Percentiles rank a stretch among this genome's conserved stretches.
Conservation (phyloP, 2,797 vertebrate genomes). For the Lepilemur ruficaudatus region DNA sequence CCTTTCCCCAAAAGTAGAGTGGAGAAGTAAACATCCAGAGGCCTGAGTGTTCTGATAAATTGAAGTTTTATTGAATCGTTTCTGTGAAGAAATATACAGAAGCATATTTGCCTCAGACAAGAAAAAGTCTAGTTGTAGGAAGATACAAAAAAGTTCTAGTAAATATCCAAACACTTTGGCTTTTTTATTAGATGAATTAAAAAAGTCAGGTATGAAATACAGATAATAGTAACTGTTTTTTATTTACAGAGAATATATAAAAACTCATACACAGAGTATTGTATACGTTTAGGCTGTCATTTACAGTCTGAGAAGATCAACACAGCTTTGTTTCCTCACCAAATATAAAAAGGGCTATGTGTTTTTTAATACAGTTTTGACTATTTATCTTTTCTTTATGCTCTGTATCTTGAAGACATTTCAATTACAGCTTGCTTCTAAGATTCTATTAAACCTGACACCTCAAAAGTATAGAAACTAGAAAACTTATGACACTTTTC, state of each 20-base stretch:
- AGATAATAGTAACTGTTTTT: slow-evolving; percentile 56
- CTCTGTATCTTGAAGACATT: slow-evolving; percentile 78
- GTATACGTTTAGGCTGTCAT: slow-evolving; percentile 65
- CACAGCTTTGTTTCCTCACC: slow-evolving; percentile 77
- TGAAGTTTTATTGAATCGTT: background rate
- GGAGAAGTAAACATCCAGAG: background rate
- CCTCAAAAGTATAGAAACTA: slow-evolving; percentile 24
- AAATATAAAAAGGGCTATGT: slow-evolving; percentile 58
- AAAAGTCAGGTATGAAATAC: background rate
- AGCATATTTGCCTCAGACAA: slow-evolving; percentile 50
- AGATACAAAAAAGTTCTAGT: slow-evolving; percentile 29
- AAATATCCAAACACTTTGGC: slow-evolving; percentile 66
- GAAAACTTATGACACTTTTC: slow-evolving; percentile 64
- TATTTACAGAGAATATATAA: slow-evolving; percentile 78
- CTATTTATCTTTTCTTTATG: slow-evolving; percentile 66
- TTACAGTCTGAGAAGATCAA: slow-evolving; percentile 78
- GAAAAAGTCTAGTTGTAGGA: background rate
- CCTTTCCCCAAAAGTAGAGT: background rate
- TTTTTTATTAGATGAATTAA: slow-evolving; percentile 58
- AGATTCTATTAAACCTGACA: slow-evolving; percentile 36
- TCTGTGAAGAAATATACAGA: slow-evolving; percentile 41
- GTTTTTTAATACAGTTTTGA: slow-evolving; percentile 73
- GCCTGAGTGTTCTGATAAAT: background rate
- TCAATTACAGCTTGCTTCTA: slow-evolving; percentile 67
- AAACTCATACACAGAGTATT: slow-evolving; percentile 53